phyloP scores from a whole-genome alignment of 2,113 vertebrate species.

The Anguilla rostrata region DNA sequence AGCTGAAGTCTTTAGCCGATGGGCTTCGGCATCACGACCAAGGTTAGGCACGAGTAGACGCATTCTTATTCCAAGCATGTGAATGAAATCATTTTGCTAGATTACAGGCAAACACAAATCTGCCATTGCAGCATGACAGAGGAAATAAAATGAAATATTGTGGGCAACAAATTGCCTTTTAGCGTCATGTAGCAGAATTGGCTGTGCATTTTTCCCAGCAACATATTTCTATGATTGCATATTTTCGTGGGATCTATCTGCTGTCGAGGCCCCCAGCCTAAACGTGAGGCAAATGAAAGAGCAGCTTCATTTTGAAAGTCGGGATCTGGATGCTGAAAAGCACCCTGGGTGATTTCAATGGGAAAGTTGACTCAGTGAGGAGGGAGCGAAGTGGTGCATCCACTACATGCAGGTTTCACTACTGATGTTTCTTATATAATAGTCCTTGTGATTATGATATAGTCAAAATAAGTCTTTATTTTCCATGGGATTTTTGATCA shows the following conservation, averaged over 20 bases:
- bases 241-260: background rate
- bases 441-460: background rate
- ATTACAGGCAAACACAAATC: background rate
- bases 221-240: conserved; percentile 1
- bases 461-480: background rate
- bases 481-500: background rate
- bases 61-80: background rate
- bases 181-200: background rate
- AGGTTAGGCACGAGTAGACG: background rate
- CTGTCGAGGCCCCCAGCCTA: background rate
- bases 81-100: background rate
- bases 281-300: background rate
- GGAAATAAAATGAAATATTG: background rate
- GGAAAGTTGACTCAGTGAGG: background rate
- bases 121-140: background rate
- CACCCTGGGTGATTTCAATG: background rate
- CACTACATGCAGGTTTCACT: background rate
- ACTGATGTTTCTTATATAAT: background rate
- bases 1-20: background rate
- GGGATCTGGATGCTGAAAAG: background rate
- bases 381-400: background rate
- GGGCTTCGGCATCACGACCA: background rate
- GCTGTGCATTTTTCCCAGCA: background rate
- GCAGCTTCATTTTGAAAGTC: background rate
- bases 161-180: background rate